phyloP scores from a whole-genome alignment of 1,140 invertebrate species.

The Melipona quadrifasciata region DNA sequence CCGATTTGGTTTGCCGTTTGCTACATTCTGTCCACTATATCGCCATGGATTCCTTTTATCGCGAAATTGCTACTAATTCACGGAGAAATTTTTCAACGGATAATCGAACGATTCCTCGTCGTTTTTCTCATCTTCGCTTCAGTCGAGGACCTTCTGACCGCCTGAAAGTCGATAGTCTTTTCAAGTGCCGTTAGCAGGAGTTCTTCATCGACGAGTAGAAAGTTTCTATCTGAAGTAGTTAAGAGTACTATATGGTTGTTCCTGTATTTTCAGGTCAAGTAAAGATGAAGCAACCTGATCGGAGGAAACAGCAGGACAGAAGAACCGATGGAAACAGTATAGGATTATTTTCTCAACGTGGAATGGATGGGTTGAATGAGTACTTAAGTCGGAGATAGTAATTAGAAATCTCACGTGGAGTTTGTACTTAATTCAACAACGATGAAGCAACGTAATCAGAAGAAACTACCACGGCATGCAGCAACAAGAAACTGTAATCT shows the following conservation, averaged over 20 bases:
- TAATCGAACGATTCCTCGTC: neutral
- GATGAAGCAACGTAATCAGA: too few species aligned
- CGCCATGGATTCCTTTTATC: neutral
- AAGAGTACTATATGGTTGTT: neutral
- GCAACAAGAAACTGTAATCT: neutral
- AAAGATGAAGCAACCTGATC: neutral
- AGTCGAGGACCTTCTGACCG: neutral
- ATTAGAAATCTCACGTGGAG: neutral
- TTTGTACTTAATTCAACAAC: neutral
- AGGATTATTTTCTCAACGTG: neutral
- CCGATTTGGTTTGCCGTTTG: slow-evolving; percentile 47
- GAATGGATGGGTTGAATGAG: neutral
- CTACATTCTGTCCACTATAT: neutral
- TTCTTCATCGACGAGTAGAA: neutral
- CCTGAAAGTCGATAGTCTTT: neutral
- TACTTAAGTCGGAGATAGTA: neutral
- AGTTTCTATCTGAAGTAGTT: neutral
- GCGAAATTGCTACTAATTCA: too few species aligned
- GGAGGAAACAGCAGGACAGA: neutral
- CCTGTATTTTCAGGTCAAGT: neutral
- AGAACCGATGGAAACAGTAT: too few species aligned
- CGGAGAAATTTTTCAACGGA: slow-evolving; percentile 40
- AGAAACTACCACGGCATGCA: too few species aligned
- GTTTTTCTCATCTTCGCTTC: neutral
- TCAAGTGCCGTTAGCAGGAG: neutral